Percentiles rank a stretch among this genome's conserved stretches.
phyloP scores from a whole-genome alignment of 2,888 invertebrate species.

The Dromius quadrimaculatus region DNA sequence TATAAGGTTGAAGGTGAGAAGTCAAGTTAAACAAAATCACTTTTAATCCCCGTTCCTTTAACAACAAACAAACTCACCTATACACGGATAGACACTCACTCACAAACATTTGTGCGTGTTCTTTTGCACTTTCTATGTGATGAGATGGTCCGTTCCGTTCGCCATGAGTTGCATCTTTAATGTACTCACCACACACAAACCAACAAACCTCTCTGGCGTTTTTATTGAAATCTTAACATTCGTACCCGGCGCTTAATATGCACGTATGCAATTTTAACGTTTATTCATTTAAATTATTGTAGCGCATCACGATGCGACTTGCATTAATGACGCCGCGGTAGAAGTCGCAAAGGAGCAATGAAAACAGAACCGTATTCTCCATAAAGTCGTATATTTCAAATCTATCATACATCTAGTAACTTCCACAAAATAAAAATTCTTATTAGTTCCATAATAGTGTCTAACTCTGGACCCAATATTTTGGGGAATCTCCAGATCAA shows the following conservation, averaged over 20 bases:
- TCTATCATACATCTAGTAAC: not conserved
- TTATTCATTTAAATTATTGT: slow-evolving; percentile 58
- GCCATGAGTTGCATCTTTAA: slow-evolving; percentile 5
- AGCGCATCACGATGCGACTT: slow-evolving; percentile 56
- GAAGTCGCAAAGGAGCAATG: slow-evolving; percentile 29
- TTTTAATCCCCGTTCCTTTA: not conserved
- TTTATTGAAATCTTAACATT: slow-evolving; percentile 46
- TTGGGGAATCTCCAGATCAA: no score
- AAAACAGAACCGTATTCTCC: slow-evolving; percentile 8
- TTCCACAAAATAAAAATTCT: not conserved
- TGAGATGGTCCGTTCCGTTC: not conserved
- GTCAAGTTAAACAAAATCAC: not conserved
- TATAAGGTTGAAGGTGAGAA: slow-evolving; percentile 27
- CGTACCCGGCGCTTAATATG: slow-evolving; percentile 47
- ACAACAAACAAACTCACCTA: not conserved
- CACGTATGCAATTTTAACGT: slow-evolving; percentile 53
- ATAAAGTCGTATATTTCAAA: not conserved
- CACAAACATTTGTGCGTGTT: no score
- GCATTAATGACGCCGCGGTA: slow-evolving; percentile 56
- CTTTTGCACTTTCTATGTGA: not conserved
- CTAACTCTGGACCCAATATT: not conserved
- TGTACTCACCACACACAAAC: not conserved
- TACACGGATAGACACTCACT: not conserved
- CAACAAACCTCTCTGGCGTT: slow-evolving; percentile 4
- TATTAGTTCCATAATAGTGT: not conserved